Conservation (phyloP, 2,113 vertebrate species). For the Lamprotornis superbus region DNA sequence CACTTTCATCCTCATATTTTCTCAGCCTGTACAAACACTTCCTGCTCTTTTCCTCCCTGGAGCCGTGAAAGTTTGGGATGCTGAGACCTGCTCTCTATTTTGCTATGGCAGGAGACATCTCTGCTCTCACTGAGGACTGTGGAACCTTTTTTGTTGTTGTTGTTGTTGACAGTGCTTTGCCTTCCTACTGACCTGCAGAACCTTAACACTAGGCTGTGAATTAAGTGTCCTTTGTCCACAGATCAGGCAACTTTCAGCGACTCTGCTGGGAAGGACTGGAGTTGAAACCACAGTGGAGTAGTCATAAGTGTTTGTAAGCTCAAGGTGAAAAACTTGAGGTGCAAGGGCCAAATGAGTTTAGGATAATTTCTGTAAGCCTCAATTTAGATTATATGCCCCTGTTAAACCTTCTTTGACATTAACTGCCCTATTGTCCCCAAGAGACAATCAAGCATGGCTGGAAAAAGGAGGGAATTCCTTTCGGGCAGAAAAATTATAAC, state of each 20-base stretch:
- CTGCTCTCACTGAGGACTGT: not conserved
- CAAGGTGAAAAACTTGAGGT: not conserved
- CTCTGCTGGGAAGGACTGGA: not conserved
- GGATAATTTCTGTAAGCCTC: not conserved
- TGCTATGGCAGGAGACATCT: not conserved
- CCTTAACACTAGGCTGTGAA: not conserved
- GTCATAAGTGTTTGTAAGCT: not conserved
- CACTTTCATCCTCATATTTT: conserved; percentile 17
- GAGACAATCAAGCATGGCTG: not conserved
- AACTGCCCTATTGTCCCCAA: not conserved
- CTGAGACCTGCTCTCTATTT: not conserved
- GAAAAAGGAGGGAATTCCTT: not conserved
- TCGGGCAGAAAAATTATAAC: not conserved
- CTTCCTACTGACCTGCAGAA: not conserved
- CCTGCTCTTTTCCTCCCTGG: not conserved
- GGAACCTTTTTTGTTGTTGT: not conserved
- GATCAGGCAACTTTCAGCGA: not conserved
- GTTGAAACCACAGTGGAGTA: not conserved
- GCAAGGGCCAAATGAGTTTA: not conserved
- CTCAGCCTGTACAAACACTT: not conserved
- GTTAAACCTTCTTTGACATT: not conserved
- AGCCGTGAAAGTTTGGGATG: not conserved
- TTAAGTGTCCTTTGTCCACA: not conserved
- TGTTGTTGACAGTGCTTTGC: not conserved
- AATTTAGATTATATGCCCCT: not conserved